These are phyloP conservation scores for Onychostruthus taczanowskii DNA, from an alignment of 2,113 vertebrate genomes.

Conservation along the genomic window DNA sequence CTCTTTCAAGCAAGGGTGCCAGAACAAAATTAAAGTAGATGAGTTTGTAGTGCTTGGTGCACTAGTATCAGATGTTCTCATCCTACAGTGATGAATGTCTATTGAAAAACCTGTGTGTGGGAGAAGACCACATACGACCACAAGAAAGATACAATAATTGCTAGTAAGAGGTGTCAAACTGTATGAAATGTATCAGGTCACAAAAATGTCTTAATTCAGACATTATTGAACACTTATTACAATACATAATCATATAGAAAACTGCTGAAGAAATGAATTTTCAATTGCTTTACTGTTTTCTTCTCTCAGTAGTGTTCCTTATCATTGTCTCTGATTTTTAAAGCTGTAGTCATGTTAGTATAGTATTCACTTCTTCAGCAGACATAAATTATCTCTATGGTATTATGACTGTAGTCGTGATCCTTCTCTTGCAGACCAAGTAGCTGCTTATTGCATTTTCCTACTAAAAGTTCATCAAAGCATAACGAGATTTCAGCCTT, in stretches of 20 bases:
- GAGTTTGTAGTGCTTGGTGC: not conserved
- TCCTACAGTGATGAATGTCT: not conserved
- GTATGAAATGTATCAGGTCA: not conserved
- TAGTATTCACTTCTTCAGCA: not conserved
- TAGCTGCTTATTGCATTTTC: not conserved
- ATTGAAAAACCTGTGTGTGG: not conserved
- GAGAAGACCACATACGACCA: not conserved
- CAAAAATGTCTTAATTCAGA: not conserved
- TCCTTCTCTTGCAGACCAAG: not conserved
- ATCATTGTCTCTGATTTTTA: conserved; percentile 13
- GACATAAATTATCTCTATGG: not conserved
- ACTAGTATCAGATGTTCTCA: not conserved
- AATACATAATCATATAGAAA: conserved; percentile 5
- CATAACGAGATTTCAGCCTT: not conserved
- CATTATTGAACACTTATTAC: not conserved
- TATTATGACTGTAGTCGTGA: not conserved
- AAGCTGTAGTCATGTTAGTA: not conserved
- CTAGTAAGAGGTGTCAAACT: not conserved
- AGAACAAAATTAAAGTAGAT: not conserved
- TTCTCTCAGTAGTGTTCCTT: not conserved
- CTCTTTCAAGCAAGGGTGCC: not conserved
- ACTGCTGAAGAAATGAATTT: conserved; percentile 29
- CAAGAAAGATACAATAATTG: not conserved
- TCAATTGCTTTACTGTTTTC: conserved; percentile 33
- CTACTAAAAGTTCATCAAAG: not conserved